Conservation (phyloP, 1,140 invertebrate species). For the Neotoxoptera formosana region DNA sequence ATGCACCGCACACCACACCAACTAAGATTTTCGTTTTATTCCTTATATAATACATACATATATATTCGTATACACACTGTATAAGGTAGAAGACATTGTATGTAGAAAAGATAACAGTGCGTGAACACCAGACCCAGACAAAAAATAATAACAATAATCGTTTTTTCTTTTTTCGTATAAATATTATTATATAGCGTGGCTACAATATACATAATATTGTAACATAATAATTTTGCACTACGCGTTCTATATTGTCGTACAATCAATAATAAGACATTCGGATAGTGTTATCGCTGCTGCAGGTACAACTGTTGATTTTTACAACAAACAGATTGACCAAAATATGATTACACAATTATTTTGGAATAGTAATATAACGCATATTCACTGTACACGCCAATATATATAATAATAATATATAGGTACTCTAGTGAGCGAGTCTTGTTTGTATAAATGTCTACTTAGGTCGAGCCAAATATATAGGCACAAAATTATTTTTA, state of each 20-base stretch:
- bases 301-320: neutral
- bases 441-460: neutral
- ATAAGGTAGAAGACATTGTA: neutral
- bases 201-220: neutral
- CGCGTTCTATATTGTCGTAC: neutral
- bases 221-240: neutral
- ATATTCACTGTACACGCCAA: neutral
- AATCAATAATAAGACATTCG: neutral
- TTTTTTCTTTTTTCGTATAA: neutral
- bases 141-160: neutral
- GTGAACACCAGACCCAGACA: conserved; percentile 3
- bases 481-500: neutral
- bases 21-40: conserved; percentile 15
- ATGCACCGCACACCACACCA: neutral
- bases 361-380: neutral
- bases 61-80: neutral
- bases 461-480: neutral
- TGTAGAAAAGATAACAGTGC: neutral
- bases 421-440: neutral
- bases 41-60: neutral
- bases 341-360: neutral
- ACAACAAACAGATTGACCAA: neutral
- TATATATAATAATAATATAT: neutral
- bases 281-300: neutral
- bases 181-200: neutral